Evolutionary conservation across 92 coral and sea anemone species (phyloP).

Genomic region (Porites lobata): DNA sequence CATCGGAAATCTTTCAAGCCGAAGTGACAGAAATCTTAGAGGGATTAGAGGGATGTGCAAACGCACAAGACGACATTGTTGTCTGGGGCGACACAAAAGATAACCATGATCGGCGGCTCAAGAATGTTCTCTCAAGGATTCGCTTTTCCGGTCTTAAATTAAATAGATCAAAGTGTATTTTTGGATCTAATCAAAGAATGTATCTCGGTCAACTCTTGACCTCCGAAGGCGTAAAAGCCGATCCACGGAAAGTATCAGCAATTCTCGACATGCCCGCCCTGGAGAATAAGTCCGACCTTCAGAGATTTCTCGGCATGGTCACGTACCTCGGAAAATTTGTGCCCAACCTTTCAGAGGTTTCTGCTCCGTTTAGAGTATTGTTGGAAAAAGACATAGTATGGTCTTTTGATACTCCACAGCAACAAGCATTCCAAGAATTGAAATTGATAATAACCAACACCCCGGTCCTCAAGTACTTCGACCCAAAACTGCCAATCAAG

Average conservation of each 20-base stretch:
- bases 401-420: background rate
- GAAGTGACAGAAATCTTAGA: conserved; percentile 40
- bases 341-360: too few relatives aligned
- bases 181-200: conserved; percentile 32
- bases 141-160: conserved; percentile 31
- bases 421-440: background rate
- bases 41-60: conserved; percentile 38
- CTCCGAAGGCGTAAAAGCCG: conserved; percentile 42
- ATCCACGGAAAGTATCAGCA: conserved; percentile 38
- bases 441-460: background rate
- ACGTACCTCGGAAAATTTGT: background rate
- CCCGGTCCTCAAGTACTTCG: conserved; percentile 16
- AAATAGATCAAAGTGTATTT: conserved; percentile 36
- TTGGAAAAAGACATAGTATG: background rate
- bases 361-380: background rate
- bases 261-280: conserved; percentile 29
- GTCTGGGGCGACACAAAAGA: conserved; percentile 58
- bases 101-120: conserved; percentile 46
- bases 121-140: conserved; percentile 26
- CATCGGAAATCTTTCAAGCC: conserved; percentile 44
- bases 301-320: conserved; percentile 26
- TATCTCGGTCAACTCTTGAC: conserved; percentile 53
- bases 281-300: conserved; percentile 10
- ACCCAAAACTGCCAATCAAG: conserved; percentile 18
- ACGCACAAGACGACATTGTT: conserved; percentile 50